phyloP scores from a whole-genome alignment of 2,888 invertebrate species.

The Stenichneumon culpator region DNA sequence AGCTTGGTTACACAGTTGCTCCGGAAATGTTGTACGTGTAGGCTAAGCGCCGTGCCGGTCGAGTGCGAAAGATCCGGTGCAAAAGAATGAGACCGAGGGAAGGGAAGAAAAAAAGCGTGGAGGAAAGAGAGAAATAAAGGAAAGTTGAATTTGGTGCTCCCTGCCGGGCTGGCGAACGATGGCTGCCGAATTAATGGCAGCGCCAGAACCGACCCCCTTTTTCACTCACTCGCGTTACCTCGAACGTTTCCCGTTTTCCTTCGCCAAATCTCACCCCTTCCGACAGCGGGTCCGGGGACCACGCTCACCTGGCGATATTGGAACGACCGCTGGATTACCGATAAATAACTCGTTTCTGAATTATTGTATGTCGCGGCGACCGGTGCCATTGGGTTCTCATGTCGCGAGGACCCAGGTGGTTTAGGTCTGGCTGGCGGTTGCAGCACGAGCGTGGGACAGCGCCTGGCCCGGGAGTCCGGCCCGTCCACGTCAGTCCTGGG shows the following conservation, averaged over 20 bases:
- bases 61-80: slow-evolving; percentile 38
- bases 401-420: neutral
- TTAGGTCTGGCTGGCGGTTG: neutral
- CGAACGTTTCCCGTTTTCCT: slow-evolving; percentile 45
- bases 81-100: slow-evolving; percentile 32
- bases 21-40: slow-evolving; percentile 55
- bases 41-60: slow-evolving; percentile 42
- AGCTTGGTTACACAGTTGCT: slow-evolving; percentile 45
- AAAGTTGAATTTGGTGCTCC: slow-evolving; percentile 34
- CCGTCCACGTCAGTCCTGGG: no score
- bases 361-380: slow-evolving; percentile 68
- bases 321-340: slow-evolving; percentile 74
- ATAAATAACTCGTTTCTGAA: slow-evolving; percentile 80
- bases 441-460: no score
- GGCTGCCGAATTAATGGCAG: slow-evolving; percentile 80
- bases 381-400: slow-evolving; percentile 23
- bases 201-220: slow-evolving; percentile 36
- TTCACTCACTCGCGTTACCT: neutral
- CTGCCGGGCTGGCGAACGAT: slow-evolving; percentile 74
- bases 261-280: slow-evolving; percentile 54
- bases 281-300: slow-evolving; percentile 52
- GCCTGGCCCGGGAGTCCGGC: no score
- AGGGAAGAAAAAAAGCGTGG: slow-evolving; percentile 4
- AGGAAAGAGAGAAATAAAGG: slow-evolving; percentile 18
- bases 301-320: slow-evolving; percentile 76